Evolutionary conservation across 2,888 invertebrate species (phyloP).

Genomic region (Ellobium chinense): DNA sequence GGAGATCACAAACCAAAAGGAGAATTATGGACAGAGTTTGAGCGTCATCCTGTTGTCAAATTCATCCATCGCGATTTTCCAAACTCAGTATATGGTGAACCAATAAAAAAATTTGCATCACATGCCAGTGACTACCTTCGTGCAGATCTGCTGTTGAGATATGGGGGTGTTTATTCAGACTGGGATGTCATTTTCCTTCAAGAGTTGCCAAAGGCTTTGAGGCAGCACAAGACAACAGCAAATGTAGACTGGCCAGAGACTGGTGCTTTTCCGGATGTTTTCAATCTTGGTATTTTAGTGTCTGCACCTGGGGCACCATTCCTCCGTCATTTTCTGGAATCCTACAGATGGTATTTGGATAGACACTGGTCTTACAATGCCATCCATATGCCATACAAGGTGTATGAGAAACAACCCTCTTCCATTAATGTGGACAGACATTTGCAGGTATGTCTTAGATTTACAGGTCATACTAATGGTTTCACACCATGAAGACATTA

Average conservation of each 20-base stretch:
- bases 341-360: slow-evolving; percentile 52
- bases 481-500: not conserved
- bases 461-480: no score
- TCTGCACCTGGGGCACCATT: slow-evolving; percentile 58
- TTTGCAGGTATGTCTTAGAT: slow-evolving; percentile 57
- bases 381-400: slow-evolving; percentile 56
- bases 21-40: slow-evolving; percentile 57
- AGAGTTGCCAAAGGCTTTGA: slow-evolving; percentile 52
- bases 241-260: slow-evolving; percentile 67
- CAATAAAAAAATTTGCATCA: slow-evolving; percentile 56
- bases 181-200: slow-evolving; percentile 70
- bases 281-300: slow-evolving; percentile 59
- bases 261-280: slow-evolving; percentile 59
- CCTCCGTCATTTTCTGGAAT: slow-evolving; percentile 53
- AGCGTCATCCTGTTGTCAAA: slow-evolving; percentile 48
- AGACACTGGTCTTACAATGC: slow-evolving; percentile 56
- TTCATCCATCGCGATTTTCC: slow-evolving; percentile 55
- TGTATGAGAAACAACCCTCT: slow-evolving; percentile 66
- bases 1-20: slow-evolving; percentile 65
- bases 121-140: slow-evolving; percentile 70
- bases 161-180: slow-evolving; percentile 71
- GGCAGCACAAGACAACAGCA: slow-evolving; percentile 63
- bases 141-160: slow-evolving; percentile 66
- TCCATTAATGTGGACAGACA: slow-evolving; percentile 61
- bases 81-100: slow-evolving; percentile 55